These are phyloP conservation scores for Lineus longissimus DNA, from an alignment of 1,140 invertebrate genomes.

Conservation along the genomic window DNA sequence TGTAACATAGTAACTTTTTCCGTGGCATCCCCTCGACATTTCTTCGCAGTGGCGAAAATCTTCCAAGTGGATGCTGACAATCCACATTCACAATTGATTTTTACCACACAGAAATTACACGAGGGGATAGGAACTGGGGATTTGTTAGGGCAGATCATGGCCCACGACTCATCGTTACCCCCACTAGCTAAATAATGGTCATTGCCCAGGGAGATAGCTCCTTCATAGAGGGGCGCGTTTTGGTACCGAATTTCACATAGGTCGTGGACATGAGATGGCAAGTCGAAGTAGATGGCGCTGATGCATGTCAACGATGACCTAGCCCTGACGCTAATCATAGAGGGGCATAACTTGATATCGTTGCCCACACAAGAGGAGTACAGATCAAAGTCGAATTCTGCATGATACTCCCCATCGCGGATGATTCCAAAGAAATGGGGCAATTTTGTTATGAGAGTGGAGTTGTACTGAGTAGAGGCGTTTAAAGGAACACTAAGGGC, in stretches of 20 bases:
- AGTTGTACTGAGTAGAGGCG: neutral
- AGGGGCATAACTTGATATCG: neutral
- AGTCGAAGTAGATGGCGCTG: neutral
- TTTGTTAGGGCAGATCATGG: neutral
- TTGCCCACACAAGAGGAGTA: neutral
- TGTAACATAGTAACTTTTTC: too few relatives aligned
- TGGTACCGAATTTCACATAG: conserved; percentile 1
- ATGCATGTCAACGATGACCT: neutral
- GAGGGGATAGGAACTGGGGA: neutral
- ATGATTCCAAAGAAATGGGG: neutral
- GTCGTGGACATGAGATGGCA: neutral
- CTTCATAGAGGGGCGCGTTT: neutral
- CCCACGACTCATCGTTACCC: neutral
- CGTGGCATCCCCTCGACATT: too few relatives aligned
- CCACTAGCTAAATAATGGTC: neutral
- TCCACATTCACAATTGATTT: neutral
- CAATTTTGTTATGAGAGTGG: neutral
- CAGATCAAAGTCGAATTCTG: neutral
- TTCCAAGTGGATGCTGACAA: neutral
- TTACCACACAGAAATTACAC: neutral
- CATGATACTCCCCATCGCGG: neutral
- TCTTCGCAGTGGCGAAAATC: too few relatives aligned
- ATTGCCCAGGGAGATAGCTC: neutral
- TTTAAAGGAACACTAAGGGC: neutral
- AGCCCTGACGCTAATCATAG: neutral